Base-by-base conservation (phyloP, 2,797 vertebrate genomes). In the Rhyacichthys aspro region DNA sequence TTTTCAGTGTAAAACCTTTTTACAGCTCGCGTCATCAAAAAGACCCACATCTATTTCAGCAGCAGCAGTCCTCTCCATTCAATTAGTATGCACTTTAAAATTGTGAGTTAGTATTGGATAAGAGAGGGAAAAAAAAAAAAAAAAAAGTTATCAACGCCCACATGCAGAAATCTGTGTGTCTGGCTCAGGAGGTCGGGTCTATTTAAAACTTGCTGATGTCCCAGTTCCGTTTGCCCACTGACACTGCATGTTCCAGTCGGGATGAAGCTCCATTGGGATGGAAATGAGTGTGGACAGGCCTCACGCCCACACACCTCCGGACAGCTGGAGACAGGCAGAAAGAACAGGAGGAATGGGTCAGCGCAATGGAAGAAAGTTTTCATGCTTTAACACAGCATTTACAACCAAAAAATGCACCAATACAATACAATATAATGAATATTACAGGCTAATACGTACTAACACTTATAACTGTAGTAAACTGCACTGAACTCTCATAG, bases 191-290 rank as follows among this genome's bases (percentile, higher is more conserved):
- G 16, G n/a, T 70, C 60, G 45, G 16, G 11, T 70, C 64, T 57
- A 33, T 73, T 73, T 72, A 59, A 55, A 67, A 86, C 50, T 70
- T 82, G 83, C 83, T 88, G 84, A 86, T 81, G 60, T 69, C 55
- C 70, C 47, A 37, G 33, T 66, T 65, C 46, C 34, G 28, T 67
- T 67, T 47, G 64, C 65, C 63, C 79, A 75, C 74, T 82, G 79
- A 83, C 78, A 36, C 17, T 15, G 58, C 75, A 48, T 34, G 55
- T 60, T 76, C 62, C 67, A 17, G 62, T 46, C 18, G 28, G 59
- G 71, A 75, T 64, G 47, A 78, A 66, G 58, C 59, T 9, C 76
- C 77, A 69, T 65, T 75, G 74, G 73, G 78, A 79, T 63, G 69
- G 71, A 81, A 78, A 82, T 72, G 60, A 83, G 78, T 33, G 41